Percentiles rank a stretch among this genome's conserved stretches.
Evolutionary conservation across 2,888 invertebrate genomes (phyloP).

Genomic region (Ormyrus pomaceus): DNA sequence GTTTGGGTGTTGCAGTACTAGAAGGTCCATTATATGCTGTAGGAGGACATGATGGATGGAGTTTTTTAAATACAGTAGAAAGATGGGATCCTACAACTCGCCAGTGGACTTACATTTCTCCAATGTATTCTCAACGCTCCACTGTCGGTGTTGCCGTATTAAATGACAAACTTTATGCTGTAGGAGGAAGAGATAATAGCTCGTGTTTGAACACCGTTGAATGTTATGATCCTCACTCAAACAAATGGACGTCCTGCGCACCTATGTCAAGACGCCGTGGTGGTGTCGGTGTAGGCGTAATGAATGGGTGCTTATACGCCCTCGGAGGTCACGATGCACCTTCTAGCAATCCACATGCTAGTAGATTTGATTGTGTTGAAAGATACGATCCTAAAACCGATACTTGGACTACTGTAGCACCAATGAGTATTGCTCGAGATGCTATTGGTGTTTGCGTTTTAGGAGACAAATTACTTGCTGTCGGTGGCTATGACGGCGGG

Average conservation of each 20-base stretch:
- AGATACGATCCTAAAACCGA: conserved; percentile 86
- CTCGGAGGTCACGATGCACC: conserved; percentile 96
- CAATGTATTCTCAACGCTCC: conserved; percentile 92
- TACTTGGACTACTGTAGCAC: conserved; percentile 91
- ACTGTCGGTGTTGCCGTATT: conserved; percentile 94
- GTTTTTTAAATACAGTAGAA: conserved; percentile 95
- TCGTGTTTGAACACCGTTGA: conserved; percentile 94
- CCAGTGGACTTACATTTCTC: conserved; percentile 92
- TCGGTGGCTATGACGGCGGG: conserved; percentile 95
- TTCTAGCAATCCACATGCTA: conserved; percentile 88
- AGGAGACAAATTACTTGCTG: conserved; percentile 88
- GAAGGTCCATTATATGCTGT: conserved; percentile 94
- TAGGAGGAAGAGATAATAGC: conserved; percentile 94
- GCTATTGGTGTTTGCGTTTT: conserved; percentile 92
- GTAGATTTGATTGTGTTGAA: conserved; percentile 92
- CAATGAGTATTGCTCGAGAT: conserved; percentile 89
- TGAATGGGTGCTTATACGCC: conserved; percentile 92
- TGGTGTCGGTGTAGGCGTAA: conserved; percentile 92
- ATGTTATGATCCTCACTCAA: conserved; percentile 85
- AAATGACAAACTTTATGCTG: conserved; percentile 89
- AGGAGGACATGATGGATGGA: conserved; percentile 97
- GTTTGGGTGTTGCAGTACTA: conserved; percentile 85
- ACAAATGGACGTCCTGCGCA: conserved; percentile 89
- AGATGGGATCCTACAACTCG: conserved; percentile 93
- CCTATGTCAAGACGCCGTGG: conserved; percentile 92